Evolutionary conservation across 2,888 invertebrate genomes (phyloP), one percentile per base, ranked within the genome.

Genomic region (Chrysodeixis includens): DNA sequence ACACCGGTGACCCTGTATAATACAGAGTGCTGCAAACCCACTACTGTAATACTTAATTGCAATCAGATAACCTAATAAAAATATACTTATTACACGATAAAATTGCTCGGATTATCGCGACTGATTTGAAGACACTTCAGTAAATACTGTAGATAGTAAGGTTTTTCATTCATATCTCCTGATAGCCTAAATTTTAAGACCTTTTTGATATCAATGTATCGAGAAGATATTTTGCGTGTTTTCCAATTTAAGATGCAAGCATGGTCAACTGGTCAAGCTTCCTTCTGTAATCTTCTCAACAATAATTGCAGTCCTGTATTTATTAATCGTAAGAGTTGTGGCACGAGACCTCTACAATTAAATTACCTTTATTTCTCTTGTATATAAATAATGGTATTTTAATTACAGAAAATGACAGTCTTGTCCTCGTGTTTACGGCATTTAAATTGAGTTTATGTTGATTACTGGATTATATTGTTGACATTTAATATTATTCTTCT

Each of bases 1-100:
- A 82, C 80, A 66, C 44, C 26, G 49, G 49, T 54, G 80, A 79
- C 82, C 82, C 80, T 77, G 72, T 63, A 51, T 60, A 61, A 61
- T 74, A 65, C 67, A 30, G 46, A 46, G 46, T 66, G 59, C 67
- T 77, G 77, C 78, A 77, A 58, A 40, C n/a, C n/a, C 22, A 22
- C 60, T 53, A 62, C 61, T 40, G 46, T 18, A 71, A 61, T 66
- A 56, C 53, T 62, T 63, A 62, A 67, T 75, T 65, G 52, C 30
- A 30, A 32, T 51, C 7, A 56, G 66, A 68, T 75, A 71, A 75
- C 68, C 68, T 68, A 66, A 66, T 70, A 67, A 67, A 22, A 67
- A 22, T 40, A 52, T 16, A 20, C 22, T 56, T 65, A 59, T 40
- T 40, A 46, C 16, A 32, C 40, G 57, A 61, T 63, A 64, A 74